Conservation (phyloP, 1,140 invertebrate genomes). For the Papilio xuthus region DNA sequence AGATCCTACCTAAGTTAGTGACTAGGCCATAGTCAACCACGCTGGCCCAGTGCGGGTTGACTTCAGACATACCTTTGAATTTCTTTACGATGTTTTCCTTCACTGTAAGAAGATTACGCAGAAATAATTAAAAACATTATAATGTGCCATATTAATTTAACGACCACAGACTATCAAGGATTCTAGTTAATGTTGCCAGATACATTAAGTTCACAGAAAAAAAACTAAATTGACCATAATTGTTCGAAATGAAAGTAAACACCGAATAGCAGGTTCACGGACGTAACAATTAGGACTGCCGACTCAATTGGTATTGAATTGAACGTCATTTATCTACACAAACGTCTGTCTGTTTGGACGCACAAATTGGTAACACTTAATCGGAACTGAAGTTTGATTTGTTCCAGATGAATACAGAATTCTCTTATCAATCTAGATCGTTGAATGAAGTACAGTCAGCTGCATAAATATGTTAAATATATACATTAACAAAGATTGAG, state of each 20-base stretch:
- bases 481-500: too few species aligned
- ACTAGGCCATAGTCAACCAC: too few species aligned
- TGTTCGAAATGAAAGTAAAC: conserved; percentile 32
- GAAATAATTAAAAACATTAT: too few species aligned
- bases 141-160: not conserved
- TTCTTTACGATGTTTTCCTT: too few species aligned
- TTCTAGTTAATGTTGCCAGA: not conserved
- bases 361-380: not conserved
- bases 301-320: conserved; percentile 13
- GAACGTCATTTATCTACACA: conserved; percentile 17
- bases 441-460: too few species aligned
- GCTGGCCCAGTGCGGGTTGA: too few species aligned
- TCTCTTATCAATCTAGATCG: too few species aligned
- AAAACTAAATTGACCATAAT: conserved; percentile 24
- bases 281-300: conserved; percentile 4
- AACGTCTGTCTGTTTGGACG: not conserved
- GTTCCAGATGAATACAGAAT: conserved; percentile 16
- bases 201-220: conserved; percentile 19
- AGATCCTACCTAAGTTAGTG: too few species aligned
- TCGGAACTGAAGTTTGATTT: not conserved
- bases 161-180: not conserved
- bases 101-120: too few species aligned
- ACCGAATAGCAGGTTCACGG: conserved; percentile 13
- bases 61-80: too few species aligned
- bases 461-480: too few species aligned